Conservation (phyloP, 2,113 vertebrate species). For the Ornithorhynchus anatinus region DNA sequence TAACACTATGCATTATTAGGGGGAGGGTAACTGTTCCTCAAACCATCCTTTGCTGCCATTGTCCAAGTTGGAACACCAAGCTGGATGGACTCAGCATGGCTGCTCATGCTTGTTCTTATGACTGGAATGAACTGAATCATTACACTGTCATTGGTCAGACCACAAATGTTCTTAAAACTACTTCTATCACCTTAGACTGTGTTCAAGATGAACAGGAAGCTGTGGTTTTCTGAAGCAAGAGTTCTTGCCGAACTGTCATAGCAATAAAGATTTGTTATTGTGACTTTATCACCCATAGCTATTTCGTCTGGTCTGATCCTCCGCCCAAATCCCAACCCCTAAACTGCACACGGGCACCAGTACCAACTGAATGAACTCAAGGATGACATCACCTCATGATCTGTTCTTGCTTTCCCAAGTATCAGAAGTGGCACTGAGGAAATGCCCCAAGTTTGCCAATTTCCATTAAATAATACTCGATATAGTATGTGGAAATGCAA, state of each 20-base stretch:
- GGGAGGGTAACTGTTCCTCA: too few species aligned
- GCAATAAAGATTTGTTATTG: not conserved
- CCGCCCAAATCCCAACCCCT: not conserved
- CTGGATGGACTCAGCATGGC: too few species aligned
- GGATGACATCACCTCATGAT: constrained; percentile 1
- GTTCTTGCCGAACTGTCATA: not conserved
- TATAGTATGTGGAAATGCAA: constrained; percentile 28
- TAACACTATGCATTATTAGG: too few species aligned
- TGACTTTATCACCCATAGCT: not conserved
- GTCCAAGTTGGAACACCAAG: too few species aligned
- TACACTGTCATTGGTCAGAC: too few species aligned
- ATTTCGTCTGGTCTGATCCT: not conserved
- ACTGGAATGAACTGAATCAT: too few species aligned
- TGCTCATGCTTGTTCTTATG: too few species aligned
- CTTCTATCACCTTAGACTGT: not conserved
- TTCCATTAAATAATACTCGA: constrained; percentile 10
- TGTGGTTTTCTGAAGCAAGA: not conserved
- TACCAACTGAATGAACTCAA: constrained; percentile 3
- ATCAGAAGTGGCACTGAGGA: constrained; percentile 8
- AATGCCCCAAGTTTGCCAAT: constrained; percentile 29
- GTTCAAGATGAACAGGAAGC: not conserved
- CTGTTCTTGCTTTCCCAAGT: constrained; percentile 5
- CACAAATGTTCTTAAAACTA: too few species aligned
- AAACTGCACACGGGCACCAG: not conserved
- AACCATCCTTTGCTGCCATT: too few species aligned